phyloP scores from a whole-genome alignment of 1,140 invertebrate species.

The Hyposmocoma kahamanoa region DNA sequence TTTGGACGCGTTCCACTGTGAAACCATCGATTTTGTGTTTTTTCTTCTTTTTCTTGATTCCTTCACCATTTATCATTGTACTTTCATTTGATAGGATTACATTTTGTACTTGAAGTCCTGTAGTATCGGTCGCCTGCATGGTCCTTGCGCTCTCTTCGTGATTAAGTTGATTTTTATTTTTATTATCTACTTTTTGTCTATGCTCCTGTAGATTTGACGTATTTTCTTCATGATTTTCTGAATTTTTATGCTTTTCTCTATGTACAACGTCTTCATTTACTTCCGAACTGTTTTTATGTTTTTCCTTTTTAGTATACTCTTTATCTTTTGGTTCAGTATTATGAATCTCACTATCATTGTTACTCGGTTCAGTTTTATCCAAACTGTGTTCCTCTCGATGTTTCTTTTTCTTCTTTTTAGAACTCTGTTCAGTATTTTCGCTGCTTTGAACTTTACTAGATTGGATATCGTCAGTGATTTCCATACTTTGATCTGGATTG shows the following conservation, averaged over 20 bases:
- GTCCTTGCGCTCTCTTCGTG: too few species aligned
- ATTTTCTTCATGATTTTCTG: background rate
- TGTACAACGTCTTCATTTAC: constrained; percentile 15
- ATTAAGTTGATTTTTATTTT: too few species aligned
- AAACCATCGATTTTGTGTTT: constrained; percentile 12
- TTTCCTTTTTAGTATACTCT: constrained; percentile 5
- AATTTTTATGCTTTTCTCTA: constrained; percentile 18
- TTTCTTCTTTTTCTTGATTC: constrained; percentile 22
- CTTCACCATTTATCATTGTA: too few species aligned
- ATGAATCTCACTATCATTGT: background rate
- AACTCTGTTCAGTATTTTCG: constrained; percentile 2
- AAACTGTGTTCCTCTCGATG: too few species aligned
- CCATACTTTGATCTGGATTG: constrained; percentile 14
- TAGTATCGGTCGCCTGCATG: too few species aligned
- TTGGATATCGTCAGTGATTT: constrained; percentile 17
- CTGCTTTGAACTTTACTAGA: constrained; percentile 1
- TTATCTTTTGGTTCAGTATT: constrained; percentile 1
- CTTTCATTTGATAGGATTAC: too few species aligned
- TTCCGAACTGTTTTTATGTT: background rate
- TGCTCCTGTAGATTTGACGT: too few species aligned
- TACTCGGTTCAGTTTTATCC: constrained; percentile 1
- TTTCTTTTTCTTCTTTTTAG: constrained; percentile 18
- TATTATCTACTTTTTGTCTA: constrained; percentile 18
- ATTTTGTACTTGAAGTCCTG: too few species aligned
- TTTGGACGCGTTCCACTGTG: constrained; percentile 13